Conservation (phyloP, 2,797 vertebrate species). For the Diceros bicornis region DNA sequence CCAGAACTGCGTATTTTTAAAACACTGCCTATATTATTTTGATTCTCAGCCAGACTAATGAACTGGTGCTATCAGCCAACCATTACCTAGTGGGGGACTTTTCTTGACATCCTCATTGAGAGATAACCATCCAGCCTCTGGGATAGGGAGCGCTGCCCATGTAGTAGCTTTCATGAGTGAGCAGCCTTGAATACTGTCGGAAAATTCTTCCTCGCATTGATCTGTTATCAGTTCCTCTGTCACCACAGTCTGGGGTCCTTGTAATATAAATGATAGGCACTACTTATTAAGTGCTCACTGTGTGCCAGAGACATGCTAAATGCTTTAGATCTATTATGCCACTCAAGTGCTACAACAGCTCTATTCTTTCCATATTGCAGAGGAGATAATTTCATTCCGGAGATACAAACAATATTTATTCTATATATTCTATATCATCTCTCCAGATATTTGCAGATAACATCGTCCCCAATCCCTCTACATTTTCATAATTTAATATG, state of each 20-base stretch:
- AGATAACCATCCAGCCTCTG: neutral
- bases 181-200: neutral
- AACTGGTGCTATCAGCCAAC: neutral
- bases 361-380: neutral
- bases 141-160: neutral
- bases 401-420: neutral
- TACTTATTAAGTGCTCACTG: neutral
- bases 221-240: neutral
- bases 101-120: neutral
- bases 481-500: conserved; percentile 30
- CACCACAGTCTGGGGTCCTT: neutral
- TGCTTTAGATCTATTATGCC: neutral
- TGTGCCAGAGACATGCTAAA: neutral
- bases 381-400: conserved; percentile 35
- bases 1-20: neutral
- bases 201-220: neutral
- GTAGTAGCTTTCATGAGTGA: neutral
- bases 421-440: neutral
- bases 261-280: neutral
- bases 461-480: neutral
- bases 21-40: neutral
- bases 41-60: neutral
- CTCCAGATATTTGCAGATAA: conserved; percentile 49
- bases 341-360: neutral
- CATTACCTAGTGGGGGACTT: neutral